Conservation (phyloP, 1,140 invertebrate genomes). For the Lepidostoma basale region DNA sequence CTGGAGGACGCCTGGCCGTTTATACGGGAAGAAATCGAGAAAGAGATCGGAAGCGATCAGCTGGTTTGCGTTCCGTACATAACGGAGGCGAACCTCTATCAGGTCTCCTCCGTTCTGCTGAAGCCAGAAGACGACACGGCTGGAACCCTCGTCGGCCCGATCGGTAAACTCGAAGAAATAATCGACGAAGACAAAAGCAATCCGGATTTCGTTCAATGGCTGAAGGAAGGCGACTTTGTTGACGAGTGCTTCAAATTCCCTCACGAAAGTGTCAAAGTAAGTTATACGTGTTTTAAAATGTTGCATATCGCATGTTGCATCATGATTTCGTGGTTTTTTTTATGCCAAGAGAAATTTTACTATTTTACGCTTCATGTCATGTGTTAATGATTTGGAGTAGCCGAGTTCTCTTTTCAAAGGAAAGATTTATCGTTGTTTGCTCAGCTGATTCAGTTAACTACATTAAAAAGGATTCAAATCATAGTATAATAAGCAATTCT, state of each 20-base stretch:
- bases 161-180: slow-evolving; percentile 55
- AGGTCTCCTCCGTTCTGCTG: slow-evolving; percentile 56
- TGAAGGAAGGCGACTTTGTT: slow-evolving; percentile 52
- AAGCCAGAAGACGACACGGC: slow-evolving; percentile 55
- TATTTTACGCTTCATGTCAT: no score
- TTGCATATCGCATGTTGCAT: no score
- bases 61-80: slow-evolving; percentile 60
- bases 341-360: no score
- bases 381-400: no score
- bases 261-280: slow-evolving; percentile 60
- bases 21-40: slow-evolving; percentile 60
- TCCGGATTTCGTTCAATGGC: slow-evolving; percentile 53
- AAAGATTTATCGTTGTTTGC: no score
- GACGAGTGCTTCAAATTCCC: slow-evolving; percentile 58
- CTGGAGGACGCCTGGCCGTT: slow-evolving; percentile 61
- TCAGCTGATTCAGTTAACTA: no score
- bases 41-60: slow-evolving; percentile 57
- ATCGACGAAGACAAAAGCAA: slow-evolving; percentile 54
- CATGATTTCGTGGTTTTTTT: no score
- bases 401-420: no score
- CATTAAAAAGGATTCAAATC: no score
- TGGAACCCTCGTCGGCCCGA: slow-evolving; percentile 52
- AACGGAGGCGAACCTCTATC: slow-evolving; percentile 58
- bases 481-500: no score
- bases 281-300: no score